Evolutionary conservation across 2,888 invertebrate species (phyloP), one percentile per base, ranked within the genome.

Genomic region (Chloroclystis v-ata): DNA sequence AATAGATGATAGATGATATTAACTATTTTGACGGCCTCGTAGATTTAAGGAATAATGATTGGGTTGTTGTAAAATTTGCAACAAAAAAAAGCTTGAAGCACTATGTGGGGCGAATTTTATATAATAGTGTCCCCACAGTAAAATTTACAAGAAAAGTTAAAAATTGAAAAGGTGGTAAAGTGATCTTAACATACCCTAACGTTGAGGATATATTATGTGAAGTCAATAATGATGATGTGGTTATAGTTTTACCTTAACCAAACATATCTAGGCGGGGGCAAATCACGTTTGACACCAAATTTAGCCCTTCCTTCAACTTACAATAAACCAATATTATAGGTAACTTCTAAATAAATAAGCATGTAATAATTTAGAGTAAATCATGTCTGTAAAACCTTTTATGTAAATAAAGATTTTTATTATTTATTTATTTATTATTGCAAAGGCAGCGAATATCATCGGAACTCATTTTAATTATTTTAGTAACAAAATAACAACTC

Each of bases 161-260:
- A 33, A 47, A 56, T 45, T n/a, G 47, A 13, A 54, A 47, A 49
- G 16, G 28, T 30, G 38, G 20, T 37, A 41, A 49, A 50, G 14
- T 43, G 7, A 35, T 43, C 25, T 57, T 54, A 20, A 48, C 46
- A 6, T 53, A 57, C 39, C 54, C 54, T 9, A 48, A 47, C 14
- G 47, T 54, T 9, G 54, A 57, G 13, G 54, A 54, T 16, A 14
- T 57, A 32, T 56, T n/a, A n/a, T n/a, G 45, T 51, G 51, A 45
- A 38, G 49, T 55, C 5, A 52, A 52, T 41, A 47, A 37, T 29
- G 47, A 53, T 47, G 57, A 57, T 43, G 26, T 51, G 13, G 53
- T 47, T 45, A 41, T 47, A 33, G 24, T 56, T 40, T 52, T 52
- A 42, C 56, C 56, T 35, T 25, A 20, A 43, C 53, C 47, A 47